Evolutionary conservation across 2,797 vertebrate genomes (phyloP).

Genomic region (Iguana delicatissima): DNA sequence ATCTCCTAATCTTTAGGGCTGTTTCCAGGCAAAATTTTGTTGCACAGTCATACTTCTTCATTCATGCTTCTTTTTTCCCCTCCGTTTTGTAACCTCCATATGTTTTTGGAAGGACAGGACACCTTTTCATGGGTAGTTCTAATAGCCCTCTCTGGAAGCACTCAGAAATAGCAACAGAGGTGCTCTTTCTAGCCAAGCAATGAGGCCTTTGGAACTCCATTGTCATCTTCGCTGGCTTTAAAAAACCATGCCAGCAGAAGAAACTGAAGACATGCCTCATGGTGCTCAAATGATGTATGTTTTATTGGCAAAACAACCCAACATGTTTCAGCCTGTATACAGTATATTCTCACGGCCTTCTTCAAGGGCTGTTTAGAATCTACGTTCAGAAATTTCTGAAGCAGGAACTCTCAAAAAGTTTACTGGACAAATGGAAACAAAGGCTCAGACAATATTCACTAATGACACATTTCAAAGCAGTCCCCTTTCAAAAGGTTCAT

Average conservation of each 20-base stretch:
- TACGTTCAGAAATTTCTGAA: too few relatives aligned
- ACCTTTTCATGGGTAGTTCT: neutral
- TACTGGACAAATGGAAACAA: too few relatives aligned
- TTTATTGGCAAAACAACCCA: too few relatives aligned
- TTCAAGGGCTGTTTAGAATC: neutral
- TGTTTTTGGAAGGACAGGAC: neutral
- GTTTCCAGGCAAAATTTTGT: neutral
- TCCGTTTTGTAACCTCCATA: neutral
- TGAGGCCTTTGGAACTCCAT: neutral
- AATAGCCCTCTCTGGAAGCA: neutral
- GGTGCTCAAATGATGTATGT: neutral
- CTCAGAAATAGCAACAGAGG: neutral
- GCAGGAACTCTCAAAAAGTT: neutral
- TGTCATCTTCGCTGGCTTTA: neutral
- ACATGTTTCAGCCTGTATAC: too few relatives aligned
- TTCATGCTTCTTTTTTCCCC: neutral
- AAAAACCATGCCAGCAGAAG: neutral
- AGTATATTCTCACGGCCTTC: neutral
- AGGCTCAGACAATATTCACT: neutral
- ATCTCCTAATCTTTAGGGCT: neutral
- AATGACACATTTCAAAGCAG: slow-evolving; percentile 7
- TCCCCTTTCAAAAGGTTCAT: slow-evolving; percentile 11
- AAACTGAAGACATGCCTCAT: neutral
- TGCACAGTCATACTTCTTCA: neutral
- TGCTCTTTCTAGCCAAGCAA: too few relatives aligned